Percentiles rank a stretch among this genome's conserved stretches.
Conservation (phyloP, 2,797 vertebrate genomes). For the Erethizon dorsatum region DNA sequence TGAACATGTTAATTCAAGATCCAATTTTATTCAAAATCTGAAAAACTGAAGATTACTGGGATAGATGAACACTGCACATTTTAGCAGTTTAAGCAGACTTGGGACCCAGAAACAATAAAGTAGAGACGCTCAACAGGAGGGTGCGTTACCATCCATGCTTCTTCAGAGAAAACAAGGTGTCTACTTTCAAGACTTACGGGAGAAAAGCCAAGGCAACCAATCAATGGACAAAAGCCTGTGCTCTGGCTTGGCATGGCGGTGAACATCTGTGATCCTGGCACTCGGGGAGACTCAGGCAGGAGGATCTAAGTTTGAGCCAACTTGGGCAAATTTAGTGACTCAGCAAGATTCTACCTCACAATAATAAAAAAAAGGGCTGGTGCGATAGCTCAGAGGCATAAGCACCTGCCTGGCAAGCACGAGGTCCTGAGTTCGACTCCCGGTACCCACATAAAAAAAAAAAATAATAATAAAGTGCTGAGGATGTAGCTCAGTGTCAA, state of each 20-base stretch:
- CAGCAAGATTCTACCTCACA: neutral
- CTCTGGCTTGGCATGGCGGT: too few relatives aligned
- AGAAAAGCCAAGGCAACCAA: neutral
- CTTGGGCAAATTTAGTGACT: neutral
- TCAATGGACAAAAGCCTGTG: neutral
- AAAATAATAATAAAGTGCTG: neutral
- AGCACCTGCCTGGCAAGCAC: too few relatives aligned
- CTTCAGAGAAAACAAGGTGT: neutral
- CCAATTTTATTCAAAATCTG: conserved; percentile 5
- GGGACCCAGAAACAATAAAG: neutral
- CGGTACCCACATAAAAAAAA: too few relatives aligned
- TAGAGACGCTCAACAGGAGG: neutral
- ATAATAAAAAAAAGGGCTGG: too few relatives aligned
- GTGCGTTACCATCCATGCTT: neutral
- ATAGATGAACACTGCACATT: neutral
- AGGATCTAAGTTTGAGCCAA: neutral
- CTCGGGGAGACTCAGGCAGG: neutral
- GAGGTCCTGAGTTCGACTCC: too few relatives aligned
- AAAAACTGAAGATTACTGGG: conserved; percentile 17
- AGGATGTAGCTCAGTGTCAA: neutral
- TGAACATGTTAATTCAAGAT: neutral
- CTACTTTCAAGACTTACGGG: neutral
- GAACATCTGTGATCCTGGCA: neutral
- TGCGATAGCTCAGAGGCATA: too few relatives aligned
- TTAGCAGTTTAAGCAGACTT: conserved; percentile 4